Conservation (phyloP, 1,140 invertebrate species). For the Drosophila aff. region DNA sequence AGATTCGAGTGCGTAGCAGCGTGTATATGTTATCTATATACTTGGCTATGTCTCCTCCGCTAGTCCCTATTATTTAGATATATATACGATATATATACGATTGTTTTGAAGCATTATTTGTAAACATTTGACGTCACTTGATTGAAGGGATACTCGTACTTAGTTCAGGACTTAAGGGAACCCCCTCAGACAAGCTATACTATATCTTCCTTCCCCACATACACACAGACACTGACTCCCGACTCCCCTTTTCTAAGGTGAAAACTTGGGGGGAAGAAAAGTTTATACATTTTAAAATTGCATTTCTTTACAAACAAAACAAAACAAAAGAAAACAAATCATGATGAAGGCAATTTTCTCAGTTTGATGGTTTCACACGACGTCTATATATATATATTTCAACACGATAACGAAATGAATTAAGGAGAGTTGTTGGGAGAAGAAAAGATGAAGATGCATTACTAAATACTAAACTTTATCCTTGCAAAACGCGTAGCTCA, state of each 20-base stretch:
- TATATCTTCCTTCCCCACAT: slow-evolving; percentile 18
- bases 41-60: slow-evolving; percentile 47
- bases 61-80: slow-evolving; percentile 48
- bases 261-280: slow-evolving; percentile 43
- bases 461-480: slow-evolving; percentile 72
- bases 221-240: slow-evolving; percentile 21
- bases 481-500: slow-evolving; percentile 63
- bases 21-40: slow-evolving; percentile 34
- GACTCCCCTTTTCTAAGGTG: slow-evolving; percentile 6
- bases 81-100: slow-evolving; percentile 12
- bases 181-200: slow-evolving; percentile 34
- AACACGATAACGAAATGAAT: slow-evolving; percentile 41
- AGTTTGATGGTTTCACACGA: slow-evolving; percentile 81
- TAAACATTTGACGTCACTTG: slow-evolving; percentile 39
- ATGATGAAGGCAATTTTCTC: slow-evolving; percentile 76
- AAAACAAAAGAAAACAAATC: neutral
- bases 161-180: slow-evolving; percentile 64
- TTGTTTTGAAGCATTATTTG: slow-evolving; percentile 56
- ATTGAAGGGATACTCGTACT: slow-evolving; percentile 63
- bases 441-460: slow-evolving; percentile 34
- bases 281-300: slow-evolving; percentile 74
- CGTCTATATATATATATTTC: slow-evolving; percentile 54
- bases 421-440: slow-evolving; percentile 41
- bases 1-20: slow-evolving; percentile 45
- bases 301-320: slow-evolving; percentile 62